Evolutionary conservation across 92 coral and sea anemone genomes (phyloP).

Genomic region (Phenganax marumi): DNA sequence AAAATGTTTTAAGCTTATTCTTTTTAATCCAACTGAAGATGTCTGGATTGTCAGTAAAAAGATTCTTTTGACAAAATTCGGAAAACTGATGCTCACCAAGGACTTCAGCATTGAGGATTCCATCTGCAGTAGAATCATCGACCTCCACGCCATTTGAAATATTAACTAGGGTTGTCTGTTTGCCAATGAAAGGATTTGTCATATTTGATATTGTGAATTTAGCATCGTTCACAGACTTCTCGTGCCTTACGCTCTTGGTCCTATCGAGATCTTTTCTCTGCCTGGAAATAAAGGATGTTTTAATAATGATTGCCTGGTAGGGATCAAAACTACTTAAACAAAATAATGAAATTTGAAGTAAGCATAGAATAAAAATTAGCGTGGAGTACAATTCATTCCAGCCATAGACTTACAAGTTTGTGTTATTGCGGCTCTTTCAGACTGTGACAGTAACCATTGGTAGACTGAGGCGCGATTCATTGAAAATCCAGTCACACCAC

Average conservation of each 20-base stretch:
- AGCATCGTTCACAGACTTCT: conserved; percentile 28
- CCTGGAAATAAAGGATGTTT: not conserved
- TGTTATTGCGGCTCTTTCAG: too few relatives aligned
- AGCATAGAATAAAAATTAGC: too few relatives aligned
- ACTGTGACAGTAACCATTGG: too few relatives aligned
- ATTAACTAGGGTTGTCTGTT: conserved; percentile 30
- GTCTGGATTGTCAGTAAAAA: conserved; percentile 36
- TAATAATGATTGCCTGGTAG: not conserved
- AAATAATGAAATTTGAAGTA: too few relatives aligned
- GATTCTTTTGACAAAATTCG: conserved; percentile 33
- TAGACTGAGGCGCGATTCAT: too few relatives aligned
- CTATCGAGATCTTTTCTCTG: conserved; percentile 31
- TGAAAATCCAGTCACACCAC: too few relatives aligned
- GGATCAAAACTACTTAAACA: too few relatives aligned
- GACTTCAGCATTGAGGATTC: conserved; percentile 28
- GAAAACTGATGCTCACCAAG: conserved; percentile 37
- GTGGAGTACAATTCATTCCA: too few relatives aligned
- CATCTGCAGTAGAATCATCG: conserved; percentile 7
- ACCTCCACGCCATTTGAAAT: conserved; percentile 35
- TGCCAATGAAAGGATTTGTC: conserved; percentile 32
- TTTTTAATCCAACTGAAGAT: conserved; percentile 29
- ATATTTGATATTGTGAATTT: conserved; percentile 22
- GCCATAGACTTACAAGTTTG: too few relatives aligned
- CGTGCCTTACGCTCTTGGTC: conserved; percentile 29
- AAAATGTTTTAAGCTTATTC: conserved; percentile 34